phyloP scores from a whole-genome alignment of 2,888 invertebrate genomes.

The Drosophila cracens region DNA sequence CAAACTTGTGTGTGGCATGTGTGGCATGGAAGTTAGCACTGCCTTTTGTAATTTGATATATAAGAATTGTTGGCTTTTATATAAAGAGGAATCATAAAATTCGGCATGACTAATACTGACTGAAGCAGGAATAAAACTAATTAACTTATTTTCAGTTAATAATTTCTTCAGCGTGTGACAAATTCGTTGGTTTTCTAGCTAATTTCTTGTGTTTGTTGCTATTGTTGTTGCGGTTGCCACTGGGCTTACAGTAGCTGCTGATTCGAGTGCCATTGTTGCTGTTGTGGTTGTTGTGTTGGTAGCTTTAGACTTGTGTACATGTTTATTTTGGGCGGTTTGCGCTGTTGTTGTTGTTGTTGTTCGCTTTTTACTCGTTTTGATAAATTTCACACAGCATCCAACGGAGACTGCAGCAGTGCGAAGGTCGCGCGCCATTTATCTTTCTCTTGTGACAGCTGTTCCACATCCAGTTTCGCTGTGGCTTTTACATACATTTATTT shows the following conservation, averaged over 20 bases:
- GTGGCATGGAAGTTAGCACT: neutral
- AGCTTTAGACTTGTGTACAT: constrained; percentile 37
- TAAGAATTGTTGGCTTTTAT: neutral
- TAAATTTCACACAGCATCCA: constrained; percentile 65
- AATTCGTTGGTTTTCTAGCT: constrained; percentile 17
- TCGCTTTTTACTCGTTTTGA: constrained; percentile 34
- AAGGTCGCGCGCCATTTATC: constrained; percentile 74
- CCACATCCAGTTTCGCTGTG: constrained; percentile 54
- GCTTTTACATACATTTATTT: constrained; percentile 20
- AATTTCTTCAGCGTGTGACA: constrained; percentile 30
- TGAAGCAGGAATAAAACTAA: neutral
- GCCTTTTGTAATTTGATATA: neutral
- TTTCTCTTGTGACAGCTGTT: constrained; percentile 67
- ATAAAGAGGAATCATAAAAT: neutral
- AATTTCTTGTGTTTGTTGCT: constrained; percentile 9
- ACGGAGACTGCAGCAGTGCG: constrained; percentile 60
- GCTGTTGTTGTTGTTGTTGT: constrained; percentile 22
- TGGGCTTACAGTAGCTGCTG: constrained; percentile 50
- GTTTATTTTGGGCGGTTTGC: constrained; percentile 49
- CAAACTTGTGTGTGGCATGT: no score
- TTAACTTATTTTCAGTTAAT: constrained; percentile 2
- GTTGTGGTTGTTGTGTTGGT: constrained; percentile 14
- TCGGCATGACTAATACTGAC: neutral
- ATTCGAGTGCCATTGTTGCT: constrained; percentile 32
- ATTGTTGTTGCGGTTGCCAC: constrained; percentile 19